A percentile compares a stretch with the other conserved stretches of the same genome.
Evolutionary conservation across 2,113 vertebrate species (phyloP).

Genomic region (Anthoscopus minutus): DNA sequence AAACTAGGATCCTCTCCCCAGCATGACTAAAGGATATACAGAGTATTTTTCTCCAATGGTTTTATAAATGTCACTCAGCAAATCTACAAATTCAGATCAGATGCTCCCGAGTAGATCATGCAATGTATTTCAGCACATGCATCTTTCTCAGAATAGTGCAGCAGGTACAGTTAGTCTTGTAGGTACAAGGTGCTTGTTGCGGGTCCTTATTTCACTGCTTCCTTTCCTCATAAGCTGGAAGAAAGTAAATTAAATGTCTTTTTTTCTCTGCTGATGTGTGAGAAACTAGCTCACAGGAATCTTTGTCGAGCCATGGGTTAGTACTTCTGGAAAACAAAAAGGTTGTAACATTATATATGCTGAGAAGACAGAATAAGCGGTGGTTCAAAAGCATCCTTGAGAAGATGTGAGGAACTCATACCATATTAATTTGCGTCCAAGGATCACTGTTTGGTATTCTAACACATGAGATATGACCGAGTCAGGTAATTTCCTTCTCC

Average conservation of each 20-base stretch:
- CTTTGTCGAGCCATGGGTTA: background rate
- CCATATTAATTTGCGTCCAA: accelerated
- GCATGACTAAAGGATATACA: background rate
- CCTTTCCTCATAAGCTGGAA: background rate
- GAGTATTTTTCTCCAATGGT: background rate
- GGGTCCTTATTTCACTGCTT: background rate
- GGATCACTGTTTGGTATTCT: background rate
- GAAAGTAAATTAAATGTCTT: background rate
- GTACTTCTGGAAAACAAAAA: background rate
- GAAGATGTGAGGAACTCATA: background rate
- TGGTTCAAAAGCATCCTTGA: background rate
- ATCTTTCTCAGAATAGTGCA: background rate
- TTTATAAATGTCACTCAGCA: background rate
- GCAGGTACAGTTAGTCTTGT: background rate
- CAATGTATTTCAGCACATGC: accelerated
- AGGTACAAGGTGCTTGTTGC: background rate
- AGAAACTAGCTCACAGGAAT: background rate
- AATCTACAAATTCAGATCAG: background rate
- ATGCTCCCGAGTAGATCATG: background rate
- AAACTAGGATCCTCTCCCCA: background rate
- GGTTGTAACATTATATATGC: background rate
- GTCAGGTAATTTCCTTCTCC: background rate
- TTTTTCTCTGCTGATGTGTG: background rate
- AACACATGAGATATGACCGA: accelerated
- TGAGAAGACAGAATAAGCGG: background rate